Percentiles rank a stretch among this genome's conserved stretches.
Conservation (phyloP, 2,113 vertebrate species). For the Archocentrus centrarchus region DNA sequence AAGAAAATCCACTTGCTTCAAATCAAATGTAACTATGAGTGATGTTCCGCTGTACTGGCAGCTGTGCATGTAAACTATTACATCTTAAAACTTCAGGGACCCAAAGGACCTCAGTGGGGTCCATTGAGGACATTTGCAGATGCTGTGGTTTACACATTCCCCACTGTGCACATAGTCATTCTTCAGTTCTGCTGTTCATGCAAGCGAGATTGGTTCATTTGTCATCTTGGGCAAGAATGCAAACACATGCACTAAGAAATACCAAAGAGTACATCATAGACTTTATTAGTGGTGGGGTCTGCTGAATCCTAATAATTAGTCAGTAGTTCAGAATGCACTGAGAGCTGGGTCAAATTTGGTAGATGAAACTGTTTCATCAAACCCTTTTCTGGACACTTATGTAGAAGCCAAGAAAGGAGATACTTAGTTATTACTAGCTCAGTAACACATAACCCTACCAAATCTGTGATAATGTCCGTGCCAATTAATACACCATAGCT, state of each 20-base stretch:
- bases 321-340: not conserved
- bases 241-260: conserved; percentile 64
- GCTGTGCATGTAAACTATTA: conserved; percentile 54
- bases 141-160: conserved; percentile 59
- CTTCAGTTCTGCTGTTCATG: conserved; percentile 50
- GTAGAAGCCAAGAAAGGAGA: not conserved
- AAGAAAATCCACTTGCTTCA: conserved; percentile 27
- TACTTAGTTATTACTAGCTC: not conserved
- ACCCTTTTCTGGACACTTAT: not conserved
- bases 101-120: conserved; percentile 26
- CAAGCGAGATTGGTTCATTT: conserved; percentile 58
- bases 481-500: conserved; percentile 52
- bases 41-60: not conserved
- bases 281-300: conserved; percentile 17
- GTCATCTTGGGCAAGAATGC: conserved; percentile 67
- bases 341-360: not conserved
- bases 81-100: conserved; percentile 36
- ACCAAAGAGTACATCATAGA: conserved; percentile 41
- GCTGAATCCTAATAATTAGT: conserved; percentile 40
- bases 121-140: conserved; percentile 60
- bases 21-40: conserved; percentile 39
- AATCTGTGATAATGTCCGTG: conserved; percentile 24
- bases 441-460: not conserved
- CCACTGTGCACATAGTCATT: conserved; percentile 45
- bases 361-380: conserved; percentile 22